Evolutionary conservation across 2,797 vertebrate genomes (phyloP).

Genomic region (Sebastes kiyomatsui): DNA sequence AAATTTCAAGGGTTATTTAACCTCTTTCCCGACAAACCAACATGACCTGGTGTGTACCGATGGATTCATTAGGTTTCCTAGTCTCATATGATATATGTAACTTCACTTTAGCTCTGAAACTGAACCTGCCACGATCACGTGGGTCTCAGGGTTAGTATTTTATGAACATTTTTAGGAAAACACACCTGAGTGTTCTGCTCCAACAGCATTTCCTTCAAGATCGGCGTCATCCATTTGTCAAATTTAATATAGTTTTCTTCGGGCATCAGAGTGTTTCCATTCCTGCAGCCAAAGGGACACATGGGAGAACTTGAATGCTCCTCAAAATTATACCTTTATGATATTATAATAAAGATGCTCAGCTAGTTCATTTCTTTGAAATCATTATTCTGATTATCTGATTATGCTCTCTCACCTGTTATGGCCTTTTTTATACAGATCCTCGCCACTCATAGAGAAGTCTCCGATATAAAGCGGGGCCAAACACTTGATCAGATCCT

Average conservation of each 20-base stretch:
- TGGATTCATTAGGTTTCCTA: too few relatives aligned
- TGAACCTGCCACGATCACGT: too few relatives aligned
- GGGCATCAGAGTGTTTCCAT: constrained; percentile 89
- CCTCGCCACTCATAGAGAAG: constrained; percentile 83
- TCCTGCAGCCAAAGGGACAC: constrained; percentile 70
- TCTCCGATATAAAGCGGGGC: constrained; percentile 87
- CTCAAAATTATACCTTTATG: background rate
- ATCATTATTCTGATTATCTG: background rate
- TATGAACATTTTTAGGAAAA: too few relatives aligned
- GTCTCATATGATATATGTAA: too few relatives aligned
- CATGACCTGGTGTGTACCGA: too few relatives aligned
- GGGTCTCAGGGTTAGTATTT: too few relatives aligned
- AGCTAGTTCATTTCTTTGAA: too few relatives aligned
- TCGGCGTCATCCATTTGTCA: constrained; percentile 89
- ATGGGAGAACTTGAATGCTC: background rate
- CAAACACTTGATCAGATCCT: constrained; percentile 90
- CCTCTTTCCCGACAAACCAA: too few relatives aligned
- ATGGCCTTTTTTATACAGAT: constrained; percentile 84
- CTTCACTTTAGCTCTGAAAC: too few relatives aligned
- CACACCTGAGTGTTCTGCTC: constrained; percentile 84
- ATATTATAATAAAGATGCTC: too few relatives aligned
- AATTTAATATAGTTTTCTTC: constrained; percentile 91
- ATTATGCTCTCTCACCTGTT: constrained; percentile 77
- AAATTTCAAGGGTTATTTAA: too few relatives aligned
- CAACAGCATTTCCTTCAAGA: constrained; percentile 87